Evolutionary conservation across 2,797 vertebrate species (phyloP), one percentile per base, ranked within the genome.

Genomic region (Gambusia yucatana): DNA sequence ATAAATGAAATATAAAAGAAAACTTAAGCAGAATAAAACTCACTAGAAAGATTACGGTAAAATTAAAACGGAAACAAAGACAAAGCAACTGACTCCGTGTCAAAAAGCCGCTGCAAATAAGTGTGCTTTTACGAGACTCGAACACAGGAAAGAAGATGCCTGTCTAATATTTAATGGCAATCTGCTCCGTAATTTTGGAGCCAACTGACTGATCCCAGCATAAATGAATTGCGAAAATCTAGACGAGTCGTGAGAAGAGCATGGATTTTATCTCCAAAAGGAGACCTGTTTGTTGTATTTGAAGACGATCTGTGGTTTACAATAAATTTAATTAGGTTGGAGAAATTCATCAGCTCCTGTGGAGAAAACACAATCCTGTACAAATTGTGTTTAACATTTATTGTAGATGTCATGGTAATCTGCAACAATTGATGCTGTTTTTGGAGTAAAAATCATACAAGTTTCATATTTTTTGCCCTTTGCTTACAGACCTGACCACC

Each of bases 401-500:
- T 59, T 13, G 3, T n/a, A 3, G 9, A n/a, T 55, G 20, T 22
- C 20, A 52, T 52, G 1, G 48, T 52, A 9, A 25, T 52, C 48
- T 52, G 6, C 48, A 52, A 59, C n/a, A 17, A 39, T n/a, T 7
- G 0, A 36, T 52, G 10, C 36, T 25, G n/a, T 52, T 43, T 11
- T 43, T 22, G 17, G 33, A 20, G 61, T 65, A 9, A 65, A 39
- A 22, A 65, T 9, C 2, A 17, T 0, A 1, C 22, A 25, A 7
- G 22, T 20, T 39, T 55, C 16, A 52, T 63, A 36, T 57, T 70
- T 82, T 76, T 2, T n/a, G 7, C 75, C 7, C 41, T 71, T 50
- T 73, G 81, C 88, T 91, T 95, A 76, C 93, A 99, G 98, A 96
- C 98, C 98, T 48, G 98, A 99, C 91, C 98, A 99, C 90, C 95